Base-by-base conservation (phyloP, 2,113 vertebrate species). In the Petromus typicus region DNA sequence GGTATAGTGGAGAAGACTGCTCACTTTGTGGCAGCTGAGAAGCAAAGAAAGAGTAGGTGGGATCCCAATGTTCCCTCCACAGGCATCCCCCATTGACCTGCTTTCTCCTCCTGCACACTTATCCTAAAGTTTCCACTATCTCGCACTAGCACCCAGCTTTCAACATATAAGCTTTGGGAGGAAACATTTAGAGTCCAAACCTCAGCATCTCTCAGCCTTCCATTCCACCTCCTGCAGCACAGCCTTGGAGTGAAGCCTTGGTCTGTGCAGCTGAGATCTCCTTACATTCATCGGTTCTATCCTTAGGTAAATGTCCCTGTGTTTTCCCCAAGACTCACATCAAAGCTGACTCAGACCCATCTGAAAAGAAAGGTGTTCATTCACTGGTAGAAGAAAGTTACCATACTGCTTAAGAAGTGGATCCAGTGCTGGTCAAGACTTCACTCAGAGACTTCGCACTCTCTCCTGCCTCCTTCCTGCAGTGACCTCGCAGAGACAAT, bases 301-400 rank as follows among this genome's bases (percentile, higher is more conserved):
- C 73, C 34, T 71, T 43, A 34, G 32, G 27, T 11, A 71, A 66
- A 59, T 64, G 51, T 14, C 51, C 73, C 54, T 71, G 16, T 34
- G 1, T 51, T 40, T 67, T 88, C 40, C 34, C 20, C 10, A 17
- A 10, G 27, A 54, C 27, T 27, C 57, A 78, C 7, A 45, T 54
- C 18, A 75, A 73, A 20, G 7, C 56, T 82, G 6, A 10, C n/a
- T 25, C 43, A 93, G 7, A 87, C 12, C 17, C 27, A 32, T 40
- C 34, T 11, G 5, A 45, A 45, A 0, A 0, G 3, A 75, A 73
- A 25, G 9, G 0, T 14, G 4, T 30, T 23, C 59, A 22, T 30
- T 82, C 45, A 4, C 27, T 22, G 18, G 12, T n/a, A 61, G 54
- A 92, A 18, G 32, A 63, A 30, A 54, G 22, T 27, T 8, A 1